Percentiles rank a stretch among this genome's conserved stretches.
These are phyloP conservation scores for Melospiza georgiana DNA, from an alignment of 2,113 vertebrate species.

Conservation along the genomic window DNA sequence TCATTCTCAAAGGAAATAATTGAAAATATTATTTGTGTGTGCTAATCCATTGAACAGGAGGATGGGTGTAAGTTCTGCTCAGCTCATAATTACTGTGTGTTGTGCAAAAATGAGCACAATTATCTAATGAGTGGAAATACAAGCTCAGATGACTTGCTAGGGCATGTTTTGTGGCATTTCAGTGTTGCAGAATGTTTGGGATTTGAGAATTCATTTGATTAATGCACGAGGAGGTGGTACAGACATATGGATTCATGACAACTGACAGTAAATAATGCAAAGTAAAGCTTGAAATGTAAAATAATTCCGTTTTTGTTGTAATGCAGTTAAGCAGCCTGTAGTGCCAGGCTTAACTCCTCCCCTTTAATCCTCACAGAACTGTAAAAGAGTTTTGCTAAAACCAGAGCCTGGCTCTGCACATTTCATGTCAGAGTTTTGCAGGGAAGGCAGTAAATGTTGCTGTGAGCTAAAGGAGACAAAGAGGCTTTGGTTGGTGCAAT, in stretches of 20 bases:
- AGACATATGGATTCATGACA: neutral
- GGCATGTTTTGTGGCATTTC: neutral
- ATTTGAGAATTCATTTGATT: neutral
- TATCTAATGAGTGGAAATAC: neutral
- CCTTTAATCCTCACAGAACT: neutral
- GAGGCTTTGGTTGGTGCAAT: neutral
- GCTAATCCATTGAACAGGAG: neutral
- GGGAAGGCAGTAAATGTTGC: neutral
- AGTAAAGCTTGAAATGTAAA: neutral
- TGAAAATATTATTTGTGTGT: neutral
- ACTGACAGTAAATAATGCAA: neutral
- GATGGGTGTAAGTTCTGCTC: neutral
- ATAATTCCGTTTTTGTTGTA: neutral
- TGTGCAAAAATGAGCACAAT: neutral
- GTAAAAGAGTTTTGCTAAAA: neutral
- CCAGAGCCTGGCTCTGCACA: neutral
- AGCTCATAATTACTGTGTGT: neutral
- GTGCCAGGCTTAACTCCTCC: neutral
- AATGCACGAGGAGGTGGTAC: neutral
- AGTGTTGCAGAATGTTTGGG: neutral
- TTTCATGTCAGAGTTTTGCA: neutral
- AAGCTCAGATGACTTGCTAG: neutral
- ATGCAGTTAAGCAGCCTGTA: neutral
- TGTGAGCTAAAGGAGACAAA: neutral
- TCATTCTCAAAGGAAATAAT: conserved; percentile 1